Base-by-base conservation (phyloP, 2,113 vertebrate species). In the Pyrgilauda ruficollis region DNA sequence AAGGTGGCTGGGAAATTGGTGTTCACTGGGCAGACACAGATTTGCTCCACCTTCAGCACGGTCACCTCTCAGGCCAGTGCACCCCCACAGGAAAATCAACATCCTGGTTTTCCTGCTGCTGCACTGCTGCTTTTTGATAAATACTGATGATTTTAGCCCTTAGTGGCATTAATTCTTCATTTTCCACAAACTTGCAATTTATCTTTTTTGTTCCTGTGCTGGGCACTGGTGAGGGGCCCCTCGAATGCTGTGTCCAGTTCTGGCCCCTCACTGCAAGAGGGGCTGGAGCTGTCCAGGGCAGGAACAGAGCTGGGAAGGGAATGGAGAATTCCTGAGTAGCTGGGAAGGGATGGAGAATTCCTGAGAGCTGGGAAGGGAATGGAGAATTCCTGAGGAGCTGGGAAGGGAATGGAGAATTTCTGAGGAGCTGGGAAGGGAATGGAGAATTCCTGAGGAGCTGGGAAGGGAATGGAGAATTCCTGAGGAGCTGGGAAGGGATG, bases 101-200 rank as follows among this genome's bases (percentile, higher is more conserved):
- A 3, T 33, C 61, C 76, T 15, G 13, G 5, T 73, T 58, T 55
- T 77, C 26, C 59, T 50, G 61, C 72, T 88, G 79, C 74, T 73
- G 76, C 83, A 55, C 68, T 61, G 26, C 61, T 68, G 80, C 73
- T 83, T 94, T 92, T 63, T 88, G 94, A 83, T 46, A 90, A 96
- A 69, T 55, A 70, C 37, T 33, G 78, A 91, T 49, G 6, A 52
- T 78, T 91, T 95, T 55, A 72, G 90, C 35, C 31, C 78, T 88
- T 69, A 43, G n/a, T 41, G 49, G 41, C 27, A 31, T 43, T 66
- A 72, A 73, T 82, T 35, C 82, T 80, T 78, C 21, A 46, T 85
- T 82, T 84, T 58, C 72, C 63, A 76, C 75, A 27, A 90, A 95
- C 37, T 81, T 89, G 62, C 70, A 52, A 49, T 86, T 73, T 10